Evolutionary conservation across 2,113 vertebrate genomes (phyloP), one percentile per base, ranked within the genome.

Genomic region (Stigmatopora nigra): DNA sequence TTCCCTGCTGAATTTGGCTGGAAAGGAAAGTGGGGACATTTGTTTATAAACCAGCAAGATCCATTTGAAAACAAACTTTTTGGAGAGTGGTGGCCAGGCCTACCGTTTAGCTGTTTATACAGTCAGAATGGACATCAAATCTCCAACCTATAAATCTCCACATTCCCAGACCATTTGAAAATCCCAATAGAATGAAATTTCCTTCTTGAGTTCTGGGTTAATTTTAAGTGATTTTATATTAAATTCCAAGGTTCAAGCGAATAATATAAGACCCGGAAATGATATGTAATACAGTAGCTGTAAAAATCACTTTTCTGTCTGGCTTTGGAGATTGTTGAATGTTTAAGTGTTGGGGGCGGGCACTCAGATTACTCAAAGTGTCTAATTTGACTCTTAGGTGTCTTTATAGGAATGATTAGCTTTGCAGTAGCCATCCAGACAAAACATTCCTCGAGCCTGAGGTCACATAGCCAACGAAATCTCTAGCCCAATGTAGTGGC

Each of bases 391-490:
- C 64, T 68, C 36, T 52, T 67, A 19, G 66, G 57, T 14, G 64
- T 60, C 20, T 14, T 63, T 69, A 63, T 67, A 69, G 71, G 64
- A 64, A 75, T 13, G 66, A 75, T 41, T 70, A 83, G 77, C 69
- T 68, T 76, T 73, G 77, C 72, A 75, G 82, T 64, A 71, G 73
- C 69, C 55, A 51, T 82, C 74, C 80, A 73, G 79, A 87, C 79
- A 77, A 87, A 86, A 88, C 89, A 91, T 91, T 90, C 89, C 87
- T 84, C 68, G 68, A 62, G 72, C 71, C 78, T 89, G 86, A 90
- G 72, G 76, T 90, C 85, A 90, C 62, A 25, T 65, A 65, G 73
- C 69, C 74, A 47, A 75, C 82, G 70, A 86, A 85, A 87, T 81
- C 84, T 81, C 82, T 74, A 11, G 69, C 69, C 72, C 79, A 76